phyloP scores from a whole-genome alignment of 2,888 invertebrate genomes.

The Heteromurus nitidus region DNA sequence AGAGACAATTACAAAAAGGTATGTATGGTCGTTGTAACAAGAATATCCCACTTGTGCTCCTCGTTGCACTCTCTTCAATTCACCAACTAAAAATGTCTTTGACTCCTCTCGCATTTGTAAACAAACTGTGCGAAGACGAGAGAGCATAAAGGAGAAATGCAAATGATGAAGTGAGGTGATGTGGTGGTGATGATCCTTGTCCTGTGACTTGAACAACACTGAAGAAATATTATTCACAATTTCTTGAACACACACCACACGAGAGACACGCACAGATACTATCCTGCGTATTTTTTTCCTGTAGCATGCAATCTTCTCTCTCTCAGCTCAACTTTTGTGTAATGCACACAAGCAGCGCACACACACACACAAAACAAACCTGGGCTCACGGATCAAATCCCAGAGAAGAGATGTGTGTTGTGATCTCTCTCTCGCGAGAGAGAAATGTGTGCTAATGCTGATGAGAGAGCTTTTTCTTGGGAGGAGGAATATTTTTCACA shows the following conservation, averaged over 20 bases:
- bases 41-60: too few relatives aligned
- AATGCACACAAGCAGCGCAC: too few relatives aligned
- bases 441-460: constrained; percentile 19
- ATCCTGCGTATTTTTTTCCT: neutral
- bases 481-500: constrained; percentile 32
- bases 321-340: too few relatives aligned
- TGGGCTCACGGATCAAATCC: neutral
- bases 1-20: too few relatives aligned
- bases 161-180: constrained; percentile 14
- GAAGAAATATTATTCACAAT: constrained; percentile 54
- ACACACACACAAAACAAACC: too few relatives aligned
- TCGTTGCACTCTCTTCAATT: too few relatives aligned
- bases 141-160: neutral
- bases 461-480: constrained; percentile 5
- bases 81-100: too few relatives aligned
- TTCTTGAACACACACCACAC: constrained; percentile 47
- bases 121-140: constrained; percentile 3
- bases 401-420: neutral
- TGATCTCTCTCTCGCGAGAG: neutral
- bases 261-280: constrained; percentile 18
- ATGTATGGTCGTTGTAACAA: too few relatives aligned
- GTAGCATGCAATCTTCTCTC: neutral
- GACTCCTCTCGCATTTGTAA: too few relatives aligned
- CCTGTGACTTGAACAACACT: constrained; percentile 46
- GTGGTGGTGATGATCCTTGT: constrained; percentile 4